Conservation (phyloP, 2,888 invertebrate genomes). For the Torymus tubicola region DNA sequence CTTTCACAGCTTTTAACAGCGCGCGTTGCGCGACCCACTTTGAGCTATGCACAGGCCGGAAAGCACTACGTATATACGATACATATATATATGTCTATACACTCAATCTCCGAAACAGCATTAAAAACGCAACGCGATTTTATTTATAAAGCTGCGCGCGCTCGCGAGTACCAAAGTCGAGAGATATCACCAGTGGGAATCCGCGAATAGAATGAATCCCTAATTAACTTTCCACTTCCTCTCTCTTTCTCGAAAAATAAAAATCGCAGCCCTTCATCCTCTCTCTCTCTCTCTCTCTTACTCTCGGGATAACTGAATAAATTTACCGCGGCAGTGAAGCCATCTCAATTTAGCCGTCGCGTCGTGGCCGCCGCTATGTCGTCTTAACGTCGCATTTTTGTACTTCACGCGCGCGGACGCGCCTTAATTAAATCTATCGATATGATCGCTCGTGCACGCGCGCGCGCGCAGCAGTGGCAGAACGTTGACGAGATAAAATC, state of each 20-base stretch:
- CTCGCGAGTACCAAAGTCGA: no score
- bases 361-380: not conserved
- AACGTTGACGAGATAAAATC: constrained; percentile 30
- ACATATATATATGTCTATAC: no score
- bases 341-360: constrained; percentile 23
- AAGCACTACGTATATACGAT: no score
- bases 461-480: not conserved
- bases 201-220: not conserved
- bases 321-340: not conserved
- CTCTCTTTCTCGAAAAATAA: not conserved
- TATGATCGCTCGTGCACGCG: constrained; percentile 16
- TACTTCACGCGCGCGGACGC: constrained; percentile 17
- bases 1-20: no score
- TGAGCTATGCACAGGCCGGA: no score
- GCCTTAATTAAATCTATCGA: constrained; percentile 53
- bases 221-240: not conserved
- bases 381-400: constrained; percentile 38
- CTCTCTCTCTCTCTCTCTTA: not conserved
- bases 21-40: no score
- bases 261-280: not conserved
- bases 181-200: not conserved
- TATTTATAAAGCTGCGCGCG: no score
- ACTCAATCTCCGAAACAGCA: no score
- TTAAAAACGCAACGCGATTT: no score
- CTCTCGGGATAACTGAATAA: constrained; percentile 39